Evolutionary conservation across 2,888 invertebrate genomes (phyloP), one percentile per base, ranked within the genome.

Genomic region (Chironomus riparius): DNA sequence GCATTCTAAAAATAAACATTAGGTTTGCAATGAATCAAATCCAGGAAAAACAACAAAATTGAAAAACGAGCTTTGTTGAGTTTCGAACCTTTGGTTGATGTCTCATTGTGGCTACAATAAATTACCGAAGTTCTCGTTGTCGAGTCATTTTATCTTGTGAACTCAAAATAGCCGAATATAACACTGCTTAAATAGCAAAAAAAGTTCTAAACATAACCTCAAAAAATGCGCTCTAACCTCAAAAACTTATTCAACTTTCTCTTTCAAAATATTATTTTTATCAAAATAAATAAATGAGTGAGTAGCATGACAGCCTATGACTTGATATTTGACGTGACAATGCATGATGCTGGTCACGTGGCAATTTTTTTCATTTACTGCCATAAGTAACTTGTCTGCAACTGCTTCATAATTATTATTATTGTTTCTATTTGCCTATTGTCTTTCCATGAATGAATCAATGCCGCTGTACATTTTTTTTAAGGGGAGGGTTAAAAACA

Each of bases 301-400:
- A 24, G 38, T 38, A 38, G 65, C 21, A 65, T 61, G 68, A 74
- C 74, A 47, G 74, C 47, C 38, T 61, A 47, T 68, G 74, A 38
- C 65, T 68, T 38, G 68, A 74, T 68, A 74, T 68, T 74, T 68
- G 74, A 74, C 74, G 48, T 74, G 65, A 68, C 72, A 47, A 50
- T 10, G 62, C 74, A 24, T 74, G 74, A 65, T 74, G 74, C 74
- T 68, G 48, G 74, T 62, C 74, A 74, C 74, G 74, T 74, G 74
- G 47, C 74, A 38, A 38, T 10, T 10, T 38, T 38, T 38, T 21
- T 24, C 18, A 65, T 65, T 10, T 24, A 65, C 21, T 68, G 68
- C 47, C 15, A 15, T 62, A 70, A 72, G 50, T 47, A 61, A 72
- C 72, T 72, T 56, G 62, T 24, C 72, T 68, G 74, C 65, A 74